Evolutionary conservation across 1,140 invertebrate species (phyloP).

Genomic region (Arctopsyche grandis): DNA sequence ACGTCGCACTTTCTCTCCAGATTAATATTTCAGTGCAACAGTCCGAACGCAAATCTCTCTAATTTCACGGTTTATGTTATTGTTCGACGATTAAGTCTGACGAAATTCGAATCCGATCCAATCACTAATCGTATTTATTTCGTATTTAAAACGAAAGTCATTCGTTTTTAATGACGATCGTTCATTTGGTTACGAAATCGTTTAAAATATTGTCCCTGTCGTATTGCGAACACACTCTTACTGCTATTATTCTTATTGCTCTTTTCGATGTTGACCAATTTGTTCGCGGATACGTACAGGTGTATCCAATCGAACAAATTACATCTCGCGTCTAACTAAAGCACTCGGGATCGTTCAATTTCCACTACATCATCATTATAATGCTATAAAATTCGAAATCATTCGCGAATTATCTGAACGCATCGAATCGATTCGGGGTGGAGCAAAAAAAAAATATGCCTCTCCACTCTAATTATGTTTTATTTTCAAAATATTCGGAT

Average conservation of each 20-base stretch:
- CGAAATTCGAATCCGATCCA: too few species aligned
- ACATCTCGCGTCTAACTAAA: neutral
- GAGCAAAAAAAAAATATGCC: too few species aligned
- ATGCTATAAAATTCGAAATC: neutral
- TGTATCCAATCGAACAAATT: conserved; percentile 13
- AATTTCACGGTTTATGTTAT: too few species aligned
- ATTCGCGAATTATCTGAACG: neutral
- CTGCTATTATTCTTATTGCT: too few species aligned
- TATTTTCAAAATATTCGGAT: neutral
- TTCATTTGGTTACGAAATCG: too few species aligned
- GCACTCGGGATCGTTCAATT: neutral
- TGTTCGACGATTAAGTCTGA: too few species aligned
- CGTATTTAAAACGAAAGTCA: too few species aligned
- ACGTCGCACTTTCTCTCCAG: neutral
- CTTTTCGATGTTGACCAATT: neutral
- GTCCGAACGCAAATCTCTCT: neutral
- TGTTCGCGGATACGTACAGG: conserved; percentile 12
- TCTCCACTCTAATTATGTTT: too few species aligned
- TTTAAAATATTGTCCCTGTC: too few species aligned
- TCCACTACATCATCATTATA: neutral
- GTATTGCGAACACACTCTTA: too few species aligned
- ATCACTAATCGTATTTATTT: too few species aligned
- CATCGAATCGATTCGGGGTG: neutral
- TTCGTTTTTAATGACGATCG: too few species aligned
- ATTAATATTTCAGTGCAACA: neutral